Evolutionary conservation across 2,113 vertebrate genomes (phyloP).

Genomic region (Tragelaphus imberbis): DNA sequence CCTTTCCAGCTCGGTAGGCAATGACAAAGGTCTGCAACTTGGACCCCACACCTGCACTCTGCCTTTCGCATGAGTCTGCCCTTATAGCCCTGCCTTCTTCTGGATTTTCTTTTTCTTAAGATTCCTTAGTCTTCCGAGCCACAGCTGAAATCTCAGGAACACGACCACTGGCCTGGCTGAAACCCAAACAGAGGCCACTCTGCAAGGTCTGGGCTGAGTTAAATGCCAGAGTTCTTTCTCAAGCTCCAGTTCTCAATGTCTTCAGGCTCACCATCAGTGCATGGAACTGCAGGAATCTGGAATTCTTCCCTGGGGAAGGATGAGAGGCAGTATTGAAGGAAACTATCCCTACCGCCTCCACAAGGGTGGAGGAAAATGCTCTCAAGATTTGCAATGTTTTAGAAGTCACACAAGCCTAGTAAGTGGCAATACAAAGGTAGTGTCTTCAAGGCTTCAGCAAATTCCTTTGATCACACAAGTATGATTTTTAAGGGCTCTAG

Average conservation of each 20-base stretch:
- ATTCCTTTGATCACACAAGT: too few species aligned
- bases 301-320: rapidly evolving
- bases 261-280: rapidly evolving
- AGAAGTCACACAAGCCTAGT: rapidly evolving
- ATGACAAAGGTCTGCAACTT: rapidly evolving
- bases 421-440: too few species aligned
- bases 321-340: too few species aligned
- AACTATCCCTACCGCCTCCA: rapidly evolving
- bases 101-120: rapidly evolving
- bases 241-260: background rate
- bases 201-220: background rate
- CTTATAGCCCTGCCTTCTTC: rapidly evolving
- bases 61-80: rapidly evolving
- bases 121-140: rapidly evolving
- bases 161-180: rapidly evolving
- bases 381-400: rapidly evolving
- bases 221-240: too few species aligned
- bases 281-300: rapidly evolving
- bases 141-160: too few species aligned
- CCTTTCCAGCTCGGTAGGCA: rapidly evolving
- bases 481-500: background rate
- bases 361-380: rapidly evolving
- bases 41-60: rapidly evolving
- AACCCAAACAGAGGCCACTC: background rate
- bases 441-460: background rate